A percentile compares a stretch with the other conserved stretches of the same genome.
phyloP scores from a whole-genome alignment of 2,888 invertebrate species.

The Lasioglossum vierecki region DNA sequence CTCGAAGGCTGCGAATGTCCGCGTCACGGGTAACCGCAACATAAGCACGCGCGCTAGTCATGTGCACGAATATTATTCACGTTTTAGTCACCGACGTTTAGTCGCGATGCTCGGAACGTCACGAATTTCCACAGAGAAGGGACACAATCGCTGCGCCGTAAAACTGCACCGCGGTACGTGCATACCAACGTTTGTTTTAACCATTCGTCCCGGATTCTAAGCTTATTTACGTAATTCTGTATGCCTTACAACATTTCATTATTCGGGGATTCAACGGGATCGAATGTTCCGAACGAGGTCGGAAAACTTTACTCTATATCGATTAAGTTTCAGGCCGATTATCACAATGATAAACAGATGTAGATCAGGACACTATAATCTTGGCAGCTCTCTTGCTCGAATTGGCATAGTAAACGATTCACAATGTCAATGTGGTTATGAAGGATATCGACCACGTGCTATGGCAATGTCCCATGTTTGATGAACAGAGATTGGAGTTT shows the following conservation, averaged over 20 bases:
- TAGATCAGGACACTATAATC: too few relatives aligned
- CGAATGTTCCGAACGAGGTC: too few relatives aligned
- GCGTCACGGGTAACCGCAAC: background rate
- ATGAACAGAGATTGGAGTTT: too few relatives aligned
- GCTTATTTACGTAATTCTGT: background rate
- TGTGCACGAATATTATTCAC: background rate
- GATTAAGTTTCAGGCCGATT: background rate
- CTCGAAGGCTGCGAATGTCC: background rate
- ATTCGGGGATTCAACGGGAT: background rate
- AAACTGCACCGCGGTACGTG: background rate
- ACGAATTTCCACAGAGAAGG: background rate
- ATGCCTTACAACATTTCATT: background rate
- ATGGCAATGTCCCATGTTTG: too few relatives aligned
- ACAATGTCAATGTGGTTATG: too few relatives aligned
- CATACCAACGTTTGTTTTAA: background rate
- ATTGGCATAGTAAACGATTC: too few relatives aligned
- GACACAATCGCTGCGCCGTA: background rate
- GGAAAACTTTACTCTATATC: too few relatives aligned
- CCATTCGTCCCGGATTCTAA: background rate
- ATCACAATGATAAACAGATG: too few relatives aligned
- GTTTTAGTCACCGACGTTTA: background rate
- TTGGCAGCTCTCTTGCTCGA: too few relatives aligned
- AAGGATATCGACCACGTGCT: too few relatives aligned
- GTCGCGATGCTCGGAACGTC: background rate
- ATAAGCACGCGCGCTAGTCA: background rate